A percentile compares a stretch with the other conserved stretches of the same genome.
Conservation (phyloP, 2,113 vertebrate genomes). For the Eubucco bourcierii region DNA sequence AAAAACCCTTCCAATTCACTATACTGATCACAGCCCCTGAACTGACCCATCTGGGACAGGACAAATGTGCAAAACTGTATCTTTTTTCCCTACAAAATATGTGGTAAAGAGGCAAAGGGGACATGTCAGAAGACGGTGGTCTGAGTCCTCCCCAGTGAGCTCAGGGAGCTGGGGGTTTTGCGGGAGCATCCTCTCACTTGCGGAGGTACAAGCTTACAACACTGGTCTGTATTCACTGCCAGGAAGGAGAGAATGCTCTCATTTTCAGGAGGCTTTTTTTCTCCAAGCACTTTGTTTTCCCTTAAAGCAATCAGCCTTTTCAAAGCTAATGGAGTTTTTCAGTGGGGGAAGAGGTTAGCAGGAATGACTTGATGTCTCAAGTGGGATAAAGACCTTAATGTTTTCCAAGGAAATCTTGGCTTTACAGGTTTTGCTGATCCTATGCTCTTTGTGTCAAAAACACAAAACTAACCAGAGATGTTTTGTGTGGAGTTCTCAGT, state of each 20-base stretch:
- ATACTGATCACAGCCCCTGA: neutral
- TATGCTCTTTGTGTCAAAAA: constrained; percentile 27
- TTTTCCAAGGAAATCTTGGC: constrained; percentile 27
- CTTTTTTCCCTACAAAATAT: neutral
- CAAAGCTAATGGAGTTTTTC: constrained; percentile 9
- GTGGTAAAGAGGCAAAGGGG: neutral
- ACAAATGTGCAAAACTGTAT: neutral
- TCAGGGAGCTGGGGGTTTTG: neutral
- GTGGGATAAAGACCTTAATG: neutral
- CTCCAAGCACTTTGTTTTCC: neutral
- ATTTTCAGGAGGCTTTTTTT: constrained; percentile 8
- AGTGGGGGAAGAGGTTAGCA: neutral
- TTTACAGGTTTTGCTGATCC: neutral
- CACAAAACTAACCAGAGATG: constrained; percentile 29
- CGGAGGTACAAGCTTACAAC: neutral
- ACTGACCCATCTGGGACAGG: neutral
- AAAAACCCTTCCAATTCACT: neutral
- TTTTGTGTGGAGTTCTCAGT: constrained; percentile 42
- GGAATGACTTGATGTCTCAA: constrained; percentile 33
- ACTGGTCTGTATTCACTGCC: neutral
- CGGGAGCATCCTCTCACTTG: neutral
- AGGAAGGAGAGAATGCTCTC: neutral
- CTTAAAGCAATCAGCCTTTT: neutral
- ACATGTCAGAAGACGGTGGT: neutral
- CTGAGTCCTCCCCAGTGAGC: neutral